Percentiles rank a stretch among this genome's conserved stretches.
These are phyloP conservation scores for Cladorhizidae sp. DNA, from an alignment of 37 sponge, comb jelly and placozoan genomes.

Conservation along the genomic window DNA sequence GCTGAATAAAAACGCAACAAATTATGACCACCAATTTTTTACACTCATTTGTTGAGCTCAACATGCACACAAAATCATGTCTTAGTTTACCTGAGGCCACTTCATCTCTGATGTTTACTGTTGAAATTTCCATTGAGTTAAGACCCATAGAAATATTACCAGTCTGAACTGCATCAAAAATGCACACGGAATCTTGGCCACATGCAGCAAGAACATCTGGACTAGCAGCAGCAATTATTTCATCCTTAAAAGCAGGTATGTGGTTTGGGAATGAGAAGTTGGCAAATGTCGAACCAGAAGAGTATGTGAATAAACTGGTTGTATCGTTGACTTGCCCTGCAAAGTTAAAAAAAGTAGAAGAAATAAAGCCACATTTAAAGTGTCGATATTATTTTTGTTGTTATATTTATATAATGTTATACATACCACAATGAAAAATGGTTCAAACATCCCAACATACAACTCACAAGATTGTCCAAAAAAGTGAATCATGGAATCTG, in stretches of 20 bases:
- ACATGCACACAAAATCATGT: too few relatives aligned
- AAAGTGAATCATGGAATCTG: conserved; percentile 63
- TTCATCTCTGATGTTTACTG: neutral
- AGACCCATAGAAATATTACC: conserved; percentile 38
- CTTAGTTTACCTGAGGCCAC: neutral
- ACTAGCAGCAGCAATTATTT: conserved; percentile 27
- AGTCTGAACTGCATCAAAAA: conserved; percentile 69
- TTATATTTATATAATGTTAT: too few relatives aligned
- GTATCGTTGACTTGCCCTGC: too few relatives aligned
- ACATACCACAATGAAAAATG: too few relatives aligned
- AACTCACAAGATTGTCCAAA: conserved; percentile 76
- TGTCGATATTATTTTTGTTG: too few relatives aligned
- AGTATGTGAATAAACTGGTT: conserved; percentile 58
- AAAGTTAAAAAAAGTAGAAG: too few relatives aligned
- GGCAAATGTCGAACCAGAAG: neutral
- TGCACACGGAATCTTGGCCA: conserved; percentile 36
- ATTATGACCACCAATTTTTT: too few relatives aligned
- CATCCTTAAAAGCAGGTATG: conserved; percentile 51
- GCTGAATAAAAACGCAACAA: too few relatives aligned
- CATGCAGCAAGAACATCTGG: conserved; percentile 17
- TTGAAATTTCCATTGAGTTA: neutral
- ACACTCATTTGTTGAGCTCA: too few relatives aligned
- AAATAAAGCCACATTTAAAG: neutral
- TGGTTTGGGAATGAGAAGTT: conserved; percentile 51
- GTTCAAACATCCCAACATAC: too few relatives aligned